Evolutionary conservation across 2,797 vertebrate species (phyloP).

Genomic region (Ctenosaura bakeri): DNA sequence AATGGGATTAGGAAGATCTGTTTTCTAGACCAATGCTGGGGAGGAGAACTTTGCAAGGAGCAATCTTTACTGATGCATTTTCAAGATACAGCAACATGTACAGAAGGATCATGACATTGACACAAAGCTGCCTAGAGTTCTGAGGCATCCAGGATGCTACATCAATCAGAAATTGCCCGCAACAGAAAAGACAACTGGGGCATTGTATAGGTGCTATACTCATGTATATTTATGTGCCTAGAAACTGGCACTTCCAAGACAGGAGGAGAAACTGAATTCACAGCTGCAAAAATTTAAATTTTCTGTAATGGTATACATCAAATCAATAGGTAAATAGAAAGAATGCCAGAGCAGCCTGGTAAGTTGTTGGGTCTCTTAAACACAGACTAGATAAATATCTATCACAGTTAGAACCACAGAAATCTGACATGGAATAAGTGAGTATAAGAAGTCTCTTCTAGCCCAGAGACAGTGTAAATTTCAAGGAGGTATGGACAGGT

Average conservation of each 20-base stretch:
- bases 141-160: neutral
- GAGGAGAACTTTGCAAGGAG: accelerated
- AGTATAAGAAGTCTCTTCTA: neutral
- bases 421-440: neutral
- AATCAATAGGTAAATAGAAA: neutral
- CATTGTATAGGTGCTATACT: neutral
- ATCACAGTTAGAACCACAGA: neutral
- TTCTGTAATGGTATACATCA: neutral
- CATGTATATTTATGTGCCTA: neutral
- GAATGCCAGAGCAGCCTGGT: too few relatives aligned
- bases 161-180: too few relatives aligned
- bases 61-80: neutral
- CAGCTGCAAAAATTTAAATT: neutral
- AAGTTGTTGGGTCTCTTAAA: neutral
- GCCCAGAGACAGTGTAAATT: neutral
- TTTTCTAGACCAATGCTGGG: neutral
- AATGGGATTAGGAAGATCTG: neutral
- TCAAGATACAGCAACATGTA: neutral
- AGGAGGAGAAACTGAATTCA: neutral
- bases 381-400: neutral
- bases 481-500: neutral
- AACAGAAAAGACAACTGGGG: neutral
- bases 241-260: neutral
- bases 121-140: neutral
- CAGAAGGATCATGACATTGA: neutral